These are phyloP conservation scores for Gastrophysa polygoni DNA, from an alignment of 2,888 invertebrate species.

Conservation along the genomic window DNA sequence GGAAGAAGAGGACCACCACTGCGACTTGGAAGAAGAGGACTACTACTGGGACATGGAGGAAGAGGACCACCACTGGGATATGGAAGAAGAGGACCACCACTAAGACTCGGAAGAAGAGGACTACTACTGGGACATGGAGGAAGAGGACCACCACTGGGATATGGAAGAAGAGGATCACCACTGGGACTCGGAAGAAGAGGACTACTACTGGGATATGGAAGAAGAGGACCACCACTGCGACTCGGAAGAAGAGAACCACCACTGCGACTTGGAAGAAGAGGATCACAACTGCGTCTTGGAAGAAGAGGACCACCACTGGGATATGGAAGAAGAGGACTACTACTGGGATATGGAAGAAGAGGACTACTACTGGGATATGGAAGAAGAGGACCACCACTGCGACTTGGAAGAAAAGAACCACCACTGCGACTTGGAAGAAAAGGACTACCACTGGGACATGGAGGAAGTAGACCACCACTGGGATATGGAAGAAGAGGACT, in stretches of 20 bases:
- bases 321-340: background rate
- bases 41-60: too few species aligned
- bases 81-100: background rate
- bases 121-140: background rate
- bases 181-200: background rate
- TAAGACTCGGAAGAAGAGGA: background rate
- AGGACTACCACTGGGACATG: background rate
- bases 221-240: constrained; percentile 4
- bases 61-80: background rate
- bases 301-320: background rate
- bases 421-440: background rate
- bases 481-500: background rate
- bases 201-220: background rate
- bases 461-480: too few species aligned
- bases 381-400: background rate
- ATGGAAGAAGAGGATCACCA: background rate
- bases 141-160: background rate
- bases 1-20: background rate
- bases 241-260: background rate
- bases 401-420: background rate
- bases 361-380: background rate
- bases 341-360: background rate
- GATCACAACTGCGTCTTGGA: background rate
- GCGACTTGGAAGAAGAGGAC: too few species aligned
- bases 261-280: background rate